Conservation (phyloP, 2,797 vertebrate genomes). For the Anniella stebbinsi region DNA sequence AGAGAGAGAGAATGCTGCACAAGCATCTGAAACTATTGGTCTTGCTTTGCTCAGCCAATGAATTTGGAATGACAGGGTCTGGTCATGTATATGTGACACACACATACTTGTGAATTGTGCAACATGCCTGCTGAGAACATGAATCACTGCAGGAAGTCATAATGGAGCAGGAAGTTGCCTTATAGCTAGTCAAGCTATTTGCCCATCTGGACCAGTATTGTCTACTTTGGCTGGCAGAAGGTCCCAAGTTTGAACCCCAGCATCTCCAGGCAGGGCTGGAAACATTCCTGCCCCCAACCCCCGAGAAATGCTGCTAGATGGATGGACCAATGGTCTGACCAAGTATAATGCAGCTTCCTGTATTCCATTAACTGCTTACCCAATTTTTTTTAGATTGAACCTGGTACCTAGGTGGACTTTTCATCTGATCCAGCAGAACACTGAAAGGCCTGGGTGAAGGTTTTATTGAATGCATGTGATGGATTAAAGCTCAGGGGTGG, state of each 20-base stretch:
- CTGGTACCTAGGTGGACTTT: neutral
- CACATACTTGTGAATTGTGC: neutral
- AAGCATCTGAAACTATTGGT: neutral
- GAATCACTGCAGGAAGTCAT: neutral
- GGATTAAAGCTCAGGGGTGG: neutral
- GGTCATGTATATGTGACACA: neutral
- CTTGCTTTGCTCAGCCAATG: neutral
- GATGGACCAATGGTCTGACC: no score
- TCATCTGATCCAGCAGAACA: no score
- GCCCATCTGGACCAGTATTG: neutral
- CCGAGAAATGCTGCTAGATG: no score
- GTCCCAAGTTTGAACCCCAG: no score
- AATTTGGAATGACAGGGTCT: neutral
- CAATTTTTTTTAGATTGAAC: neutral
- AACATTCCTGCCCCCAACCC: no score
- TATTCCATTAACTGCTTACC: neutral
- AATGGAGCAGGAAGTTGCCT: neutral
- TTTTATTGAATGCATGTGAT: neutral
- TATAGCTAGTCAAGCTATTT: neutral
- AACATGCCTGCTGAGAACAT: neutral
- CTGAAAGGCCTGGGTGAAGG: neutral
- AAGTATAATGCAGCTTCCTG: neutral
- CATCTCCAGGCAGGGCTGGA: no score
- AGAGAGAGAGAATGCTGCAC: neutral
- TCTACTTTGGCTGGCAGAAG: neutral